Percentiles rank a stretch among this genome's conserved stretches.
These are phyloP conservation scores for Arge pagana DNA, from an alignment of 2,888 invertebrate species.

Conservation along the genomic window DNA sequence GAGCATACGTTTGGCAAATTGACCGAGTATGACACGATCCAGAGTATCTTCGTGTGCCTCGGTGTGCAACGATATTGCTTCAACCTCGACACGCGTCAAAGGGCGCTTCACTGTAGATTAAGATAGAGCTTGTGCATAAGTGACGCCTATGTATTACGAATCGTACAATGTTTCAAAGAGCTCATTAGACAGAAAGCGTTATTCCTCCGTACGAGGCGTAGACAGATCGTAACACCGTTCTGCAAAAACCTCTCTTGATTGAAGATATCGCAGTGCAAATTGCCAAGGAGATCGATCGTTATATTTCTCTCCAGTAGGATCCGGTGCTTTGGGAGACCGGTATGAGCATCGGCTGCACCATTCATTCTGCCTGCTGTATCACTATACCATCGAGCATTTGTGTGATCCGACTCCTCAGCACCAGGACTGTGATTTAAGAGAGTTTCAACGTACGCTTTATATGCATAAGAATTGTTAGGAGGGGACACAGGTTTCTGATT, in stretches of 20 bases:
- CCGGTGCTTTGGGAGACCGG: too few species aligned
- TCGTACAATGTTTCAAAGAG: constrained; percentile 18
- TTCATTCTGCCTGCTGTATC: constrained; percentile 26
- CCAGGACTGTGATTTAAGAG: constrained; percentile 30
- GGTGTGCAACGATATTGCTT: background rate
- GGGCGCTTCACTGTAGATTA: background rate
- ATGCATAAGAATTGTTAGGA: constrained; percentile 38
- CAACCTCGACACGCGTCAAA: constrained; percentile 1
- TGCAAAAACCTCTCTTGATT: constrained; percentile 34
- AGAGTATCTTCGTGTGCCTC: constrained; percentile 30
- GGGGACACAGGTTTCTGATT: constrained; percentile 39
- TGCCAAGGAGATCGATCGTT: constrained; percentile 21
- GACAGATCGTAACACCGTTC: constrained; percentile 32
- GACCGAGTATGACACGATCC: constrained; percentile 39
- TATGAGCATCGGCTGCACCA: background rate
- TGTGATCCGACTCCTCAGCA: constrained; percentile 35
- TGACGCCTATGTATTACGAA: constrained; percentile 31
- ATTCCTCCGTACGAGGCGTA: constrained; percentile 29
- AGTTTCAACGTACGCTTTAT: constrained; percentile 37
- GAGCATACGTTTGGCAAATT: constrained; percentile 37
- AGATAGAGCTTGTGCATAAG: background rate
- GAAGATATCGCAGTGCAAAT: constrained; percentile 34
- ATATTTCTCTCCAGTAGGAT: too few species aligned
- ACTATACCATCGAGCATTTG: constrained; percentile 21
- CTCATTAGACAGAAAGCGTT: constrained; percentile 31